Evolutionary conservation across 2,113 vertebrate genomes (phyloP).

Genomic region (Falcunculus frontatus): DNA sequence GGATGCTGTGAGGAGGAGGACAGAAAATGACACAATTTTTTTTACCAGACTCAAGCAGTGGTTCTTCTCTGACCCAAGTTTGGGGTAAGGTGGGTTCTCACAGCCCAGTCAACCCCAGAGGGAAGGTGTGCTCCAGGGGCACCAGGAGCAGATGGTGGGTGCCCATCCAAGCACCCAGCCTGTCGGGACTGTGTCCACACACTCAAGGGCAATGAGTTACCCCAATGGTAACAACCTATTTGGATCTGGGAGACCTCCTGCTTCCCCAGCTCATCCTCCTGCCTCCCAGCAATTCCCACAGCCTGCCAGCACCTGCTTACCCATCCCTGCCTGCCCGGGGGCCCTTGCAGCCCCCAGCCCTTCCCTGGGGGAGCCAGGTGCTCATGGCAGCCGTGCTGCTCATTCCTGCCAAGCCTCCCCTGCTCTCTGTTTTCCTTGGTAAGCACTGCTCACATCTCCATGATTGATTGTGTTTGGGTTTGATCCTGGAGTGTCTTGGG

Average conservation of each 20-base stretch:
- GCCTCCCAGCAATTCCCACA: not conserved
- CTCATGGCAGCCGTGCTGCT: not conserved
- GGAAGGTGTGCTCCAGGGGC: not conserved
- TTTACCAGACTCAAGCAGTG: not conserved
- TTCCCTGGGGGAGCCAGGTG: not conserved
- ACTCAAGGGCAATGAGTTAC: accelerated
- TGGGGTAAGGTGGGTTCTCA: not conserved
- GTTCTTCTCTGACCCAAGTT: not conserved
- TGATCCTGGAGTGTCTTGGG: not conserved
- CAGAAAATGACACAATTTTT: accelerated
- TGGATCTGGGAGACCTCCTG: not conserved
- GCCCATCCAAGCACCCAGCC: not conserved
- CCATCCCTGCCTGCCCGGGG: not conserved
- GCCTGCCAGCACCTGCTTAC: not conserved
- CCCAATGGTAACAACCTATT: accelerated
- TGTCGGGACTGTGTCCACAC: accelerated
- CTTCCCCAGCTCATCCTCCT: not conserved
- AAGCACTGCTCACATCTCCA: conserved; percentile 33
- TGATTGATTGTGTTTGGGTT: conserved; percentile 55
- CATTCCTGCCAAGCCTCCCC: not conserved
- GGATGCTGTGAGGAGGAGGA: not conserved
- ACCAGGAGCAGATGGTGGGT: not conserved
- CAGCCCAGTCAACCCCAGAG: accelerated
- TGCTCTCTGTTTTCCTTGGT: conserved; percentile 37
- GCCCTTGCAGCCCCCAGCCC: not conserved